phyloP scores from a whole-genome alignment of 2,113 vertebrate species.

The Nibea albiflora region DNA sequence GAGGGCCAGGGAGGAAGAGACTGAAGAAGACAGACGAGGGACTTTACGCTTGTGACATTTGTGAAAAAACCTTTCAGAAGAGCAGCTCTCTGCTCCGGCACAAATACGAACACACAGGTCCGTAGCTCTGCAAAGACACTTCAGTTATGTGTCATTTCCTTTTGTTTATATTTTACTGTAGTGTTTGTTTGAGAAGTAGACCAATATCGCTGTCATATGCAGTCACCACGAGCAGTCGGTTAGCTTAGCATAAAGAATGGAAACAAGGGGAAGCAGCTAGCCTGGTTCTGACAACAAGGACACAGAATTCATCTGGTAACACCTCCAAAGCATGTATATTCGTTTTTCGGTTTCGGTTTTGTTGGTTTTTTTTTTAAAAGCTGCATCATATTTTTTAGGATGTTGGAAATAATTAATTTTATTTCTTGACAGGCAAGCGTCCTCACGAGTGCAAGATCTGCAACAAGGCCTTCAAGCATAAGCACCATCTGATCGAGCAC shows the following conservation, averaged over 20 bases:
- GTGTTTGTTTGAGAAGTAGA: neutral
- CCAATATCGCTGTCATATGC: no score
- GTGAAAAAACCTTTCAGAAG: constrained; percentile 89
- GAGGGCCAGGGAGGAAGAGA: constrained; percentile 79
- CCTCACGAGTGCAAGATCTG: constrained; percentile 88
- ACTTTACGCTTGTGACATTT: constrained; percentile 87
- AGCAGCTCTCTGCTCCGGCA: constrained; percentile 89
- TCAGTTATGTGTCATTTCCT: neutral
- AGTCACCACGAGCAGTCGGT: neutral
- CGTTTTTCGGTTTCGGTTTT: neutral
- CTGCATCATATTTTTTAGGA: neutral
- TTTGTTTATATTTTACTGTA: neutral
- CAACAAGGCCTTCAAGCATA: constrained; percentile 89
- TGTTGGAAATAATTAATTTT: neutral
- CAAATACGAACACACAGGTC: constrained; percentile 90
- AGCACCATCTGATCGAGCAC: constrained; percentile 89
- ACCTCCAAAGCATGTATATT: neutral
- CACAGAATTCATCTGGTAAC: neutral
- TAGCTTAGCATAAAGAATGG: neutral
- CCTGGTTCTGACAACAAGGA: neutral
- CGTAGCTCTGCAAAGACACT: constrained; percentile 4
- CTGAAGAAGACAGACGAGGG: constrained; percentile 87
- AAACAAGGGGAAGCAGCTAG: neutral
- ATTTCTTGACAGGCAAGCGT: constrained; percentile 80
- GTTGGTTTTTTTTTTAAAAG: neutral